Evolutionary conservation across 2,888 invertebrate species (phyloP), one percentile per base, ranked within the genome.

Genomic region (Amphipyra tragopoginis): DNA sequence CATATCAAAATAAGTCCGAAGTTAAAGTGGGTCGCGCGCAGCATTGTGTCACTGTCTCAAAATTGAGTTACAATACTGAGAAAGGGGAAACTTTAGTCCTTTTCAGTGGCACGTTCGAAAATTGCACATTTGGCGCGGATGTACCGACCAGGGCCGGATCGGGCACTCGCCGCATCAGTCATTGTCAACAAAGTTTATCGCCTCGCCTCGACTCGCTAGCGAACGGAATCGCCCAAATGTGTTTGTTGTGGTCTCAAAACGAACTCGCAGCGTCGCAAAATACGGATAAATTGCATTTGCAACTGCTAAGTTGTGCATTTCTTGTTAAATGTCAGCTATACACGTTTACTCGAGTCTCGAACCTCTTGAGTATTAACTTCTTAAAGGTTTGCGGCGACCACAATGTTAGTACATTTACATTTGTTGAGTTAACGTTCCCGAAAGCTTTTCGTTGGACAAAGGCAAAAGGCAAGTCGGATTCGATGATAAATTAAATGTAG

Each of bases 151-250:
- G 73, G 67, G 68, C 73, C 70, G 69, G 69, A 76, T 77, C 79
- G 77, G 64, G 73, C 77, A 77, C 77, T 81, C 75, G 80, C 77
- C 77, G 86, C 90, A 92, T 93, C 91, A 89, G 89, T 92, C 91
- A 90, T 91, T 92, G 93, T 93, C 93, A 92, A 90, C 90, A 88
- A 92, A 91, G 85, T 92, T 91, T 90, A 89, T 89, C 87, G 85
- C 84, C 65, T 66, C 71, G 77, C 76, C 75, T 81, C 79, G 77
- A 75, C 69, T 72, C 39, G 40, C 52, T 40, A 65, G 73, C 77
- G 77, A 81, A 83, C 83, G 81, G 86, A 86, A 86, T 86, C 86
- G 82, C 79, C 84, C 82, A 85, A 88, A 90, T 88, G 90, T 92
- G 88, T 92, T 91, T 91, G 88, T 88, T 90, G 90, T 88, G 89